Conservation (phyloP, 2,113 vertebrate species). For the Clinocottus analis region DNA sequence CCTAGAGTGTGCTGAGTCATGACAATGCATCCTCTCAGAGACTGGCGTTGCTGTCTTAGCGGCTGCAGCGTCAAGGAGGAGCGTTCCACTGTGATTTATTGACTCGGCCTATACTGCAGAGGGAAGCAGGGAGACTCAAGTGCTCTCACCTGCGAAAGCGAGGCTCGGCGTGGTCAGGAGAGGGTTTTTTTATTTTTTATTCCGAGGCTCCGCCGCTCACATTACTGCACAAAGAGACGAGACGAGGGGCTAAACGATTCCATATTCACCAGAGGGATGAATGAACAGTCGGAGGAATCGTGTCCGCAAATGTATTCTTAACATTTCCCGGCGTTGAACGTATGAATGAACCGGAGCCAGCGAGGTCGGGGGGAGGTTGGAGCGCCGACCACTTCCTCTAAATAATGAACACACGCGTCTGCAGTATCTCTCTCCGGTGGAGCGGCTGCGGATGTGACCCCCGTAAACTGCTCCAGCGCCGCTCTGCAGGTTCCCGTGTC, state of each 20-base stretch:
- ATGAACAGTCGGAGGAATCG: conserved; percentile 69
- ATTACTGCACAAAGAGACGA: conserved; percentile 72
- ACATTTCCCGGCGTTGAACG: conserved; percentile 78
- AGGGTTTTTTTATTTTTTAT: conserved; percentile 38
- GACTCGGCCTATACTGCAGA: conserved; percentile 69
- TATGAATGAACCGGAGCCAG: conserved; percentile 74
- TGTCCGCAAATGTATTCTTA: conserved; percentile 78
- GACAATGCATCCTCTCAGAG: conserved; percentile 58
- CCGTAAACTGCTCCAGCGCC: conserved; percentile 43
- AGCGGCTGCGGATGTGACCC: too few relatives aligned
- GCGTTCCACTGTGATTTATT: conserved; percentile 74
- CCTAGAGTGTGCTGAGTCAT: conserved; percentile 68
- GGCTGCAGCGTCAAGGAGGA: conserved; percentile 57
- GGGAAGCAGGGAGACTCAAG: conserved; percentile 69
- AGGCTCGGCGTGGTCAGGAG: conserved; percentile 62
- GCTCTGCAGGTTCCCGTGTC: conserved; percentile 51
- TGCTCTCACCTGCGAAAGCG: conserved; percentile 76
- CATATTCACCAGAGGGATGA: conserved; percentile 80
- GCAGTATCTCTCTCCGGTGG: conserved; percentile 14
- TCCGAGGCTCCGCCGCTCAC: conserved; percentile 64
- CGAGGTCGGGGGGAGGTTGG: conserved; percentile 30
- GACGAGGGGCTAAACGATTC: conserved; percentile 70
- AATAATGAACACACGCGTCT: conserved; percentile 53
- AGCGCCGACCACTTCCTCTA: conserved; percentile 37
- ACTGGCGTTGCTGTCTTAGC: conserved; percentile 56